phyloP scores from a whole-genome alignment of 2,113 vertebrate species.

The Andinoacara biseriatus region DNA sequence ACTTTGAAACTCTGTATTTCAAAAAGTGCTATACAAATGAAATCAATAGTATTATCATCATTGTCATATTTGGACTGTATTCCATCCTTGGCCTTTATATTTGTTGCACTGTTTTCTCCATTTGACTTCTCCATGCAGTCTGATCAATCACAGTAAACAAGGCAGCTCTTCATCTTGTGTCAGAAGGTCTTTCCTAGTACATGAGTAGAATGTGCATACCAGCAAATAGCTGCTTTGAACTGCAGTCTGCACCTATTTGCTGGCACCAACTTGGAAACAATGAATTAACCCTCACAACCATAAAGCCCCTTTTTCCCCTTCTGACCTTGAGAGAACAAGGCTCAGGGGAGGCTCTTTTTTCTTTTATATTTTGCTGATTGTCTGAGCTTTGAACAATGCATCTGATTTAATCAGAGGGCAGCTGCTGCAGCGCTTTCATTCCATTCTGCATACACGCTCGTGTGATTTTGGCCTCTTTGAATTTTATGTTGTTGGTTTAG shows the following conservation, averaged over 20 bases:
- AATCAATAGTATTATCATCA: no score
- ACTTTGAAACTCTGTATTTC: no score
- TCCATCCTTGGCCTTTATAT: neutral
- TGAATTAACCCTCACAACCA: neutral
- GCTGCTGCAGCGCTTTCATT: neutral
- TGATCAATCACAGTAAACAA: neutral
- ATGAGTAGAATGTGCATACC: neutral
- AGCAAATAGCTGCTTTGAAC: neutral
- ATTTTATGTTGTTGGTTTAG: neutral
- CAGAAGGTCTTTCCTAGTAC: neutral
- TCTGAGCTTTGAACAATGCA: neutral
- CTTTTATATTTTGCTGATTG: neutral
- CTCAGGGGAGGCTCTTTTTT: neutral
- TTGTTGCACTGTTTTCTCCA: neutral
- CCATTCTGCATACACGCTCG: neutral
- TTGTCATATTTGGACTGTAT: neutral
- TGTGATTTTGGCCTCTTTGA: neutral
- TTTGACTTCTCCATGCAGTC: neutral
- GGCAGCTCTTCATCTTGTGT: neutral
- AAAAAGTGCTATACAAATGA: no score
- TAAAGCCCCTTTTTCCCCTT: no score
- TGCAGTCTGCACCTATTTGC: neutral
- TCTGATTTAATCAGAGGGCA: neutral
- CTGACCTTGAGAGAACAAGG: neutral
- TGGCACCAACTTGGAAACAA: neutral